Evolutionary conservation across 2,797 vertebrate genomes (phyloP).

Genomic region (Fundulus diaphanus): DNA sequence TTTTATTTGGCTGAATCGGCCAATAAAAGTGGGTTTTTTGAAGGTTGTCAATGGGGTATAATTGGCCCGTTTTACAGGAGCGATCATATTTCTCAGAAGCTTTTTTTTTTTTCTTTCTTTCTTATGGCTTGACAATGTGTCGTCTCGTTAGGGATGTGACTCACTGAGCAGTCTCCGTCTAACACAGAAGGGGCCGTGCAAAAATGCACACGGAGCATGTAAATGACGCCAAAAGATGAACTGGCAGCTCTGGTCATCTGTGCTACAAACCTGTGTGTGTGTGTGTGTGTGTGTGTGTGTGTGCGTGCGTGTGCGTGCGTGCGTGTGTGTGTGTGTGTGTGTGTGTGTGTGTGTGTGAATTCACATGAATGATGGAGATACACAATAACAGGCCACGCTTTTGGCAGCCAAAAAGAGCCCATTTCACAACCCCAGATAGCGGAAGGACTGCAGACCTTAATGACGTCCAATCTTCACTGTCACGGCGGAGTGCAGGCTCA

Average conservation of each 20-base stretch:
- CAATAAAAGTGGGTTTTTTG: constrained; percentile 95
- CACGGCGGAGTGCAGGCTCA: constrained; percentile 77
- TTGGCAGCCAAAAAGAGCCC: constrained; percentile 71
- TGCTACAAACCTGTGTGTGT: constrained; percentile 30
- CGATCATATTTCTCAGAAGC: constrained; percentile 94
- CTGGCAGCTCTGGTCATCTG: constrained; percentile 39
- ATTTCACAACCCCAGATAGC: constrained; percentile 68
- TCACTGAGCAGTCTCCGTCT: constrained; percentile 39
- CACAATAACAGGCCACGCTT: constrained; percentile 62
- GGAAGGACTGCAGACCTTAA: constrained; percentile 73
- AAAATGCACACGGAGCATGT: constrained; percentile 32
- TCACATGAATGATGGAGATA: constrained; percentile 62
- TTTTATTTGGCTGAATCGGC: constrained; percentile 99
- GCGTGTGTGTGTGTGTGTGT: too few species aligned
- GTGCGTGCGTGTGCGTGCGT: too few species aligned
- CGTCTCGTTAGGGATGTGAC: constrained; percentile 49
- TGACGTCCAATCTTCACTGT: constrained; percentile 82
- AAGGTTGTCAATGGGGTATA: constrained; percentile 98
- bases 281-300: too few species aligned
- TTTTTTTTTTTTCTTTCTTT: constrained; percentile 87
- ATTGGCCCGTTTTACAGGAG: constrained; percentile 97
- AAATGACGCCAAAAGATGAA: constrained; percentile 60
- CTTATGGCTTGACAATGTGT: constrained; percentile 85
- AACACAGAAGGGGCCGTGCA: constrained; percentile 36
- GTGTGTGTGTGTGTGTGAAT: constrained; percentile 56